phyloP scores from a whole-genome alignment of 2,797 vertebrate genomes.

The Anguilla megastoma region DNA sequence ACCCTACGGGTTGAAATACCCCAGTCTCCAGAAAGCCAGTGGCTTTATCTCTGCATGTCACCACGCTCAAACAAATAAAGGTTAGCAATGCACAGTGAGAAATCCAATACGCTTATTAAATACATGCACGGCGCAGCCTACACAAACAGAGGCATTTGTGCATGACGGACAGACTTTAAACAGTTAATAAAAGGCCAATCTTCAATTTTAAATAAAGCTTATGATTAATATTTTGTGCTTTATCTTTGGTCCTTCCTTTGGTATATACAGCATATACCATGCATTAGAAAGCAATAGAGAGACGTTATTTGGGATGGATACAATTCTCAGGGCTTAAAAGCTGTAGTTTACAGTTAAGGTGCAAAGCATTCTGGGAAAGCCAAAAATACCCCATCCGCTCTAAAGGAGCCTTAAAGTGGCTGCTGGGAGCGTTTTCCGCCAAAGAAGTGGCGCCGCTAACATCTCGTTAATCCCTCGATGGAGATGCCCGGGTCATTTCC shows the following conservation, averaged over 20 bases:
- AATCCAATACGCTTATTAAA: constrained; percentile 13
- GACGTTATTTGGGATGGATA: not conserved
- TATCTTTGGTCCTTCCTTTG: not conserved
- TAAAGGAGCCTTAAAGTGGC: constrained; percentile 7
- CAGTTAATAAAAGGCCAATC: not conserved
- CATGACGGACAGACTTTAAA: not conserved
- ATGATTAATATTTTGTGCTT: not conserved
- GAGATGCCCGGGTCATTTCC: not conserved
- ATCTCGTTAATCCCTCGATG: not conserved
- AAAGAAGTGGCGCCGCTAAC: not conserved
- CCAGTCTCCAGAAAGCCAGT: constrained; percentile 58
- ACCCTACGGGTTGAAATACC: constrained; percentile 48
- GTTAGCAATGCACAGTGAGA: constrained; percentile 55
- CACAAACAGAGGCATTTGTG: not conserved
- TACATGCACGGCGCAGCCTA: not conserved
- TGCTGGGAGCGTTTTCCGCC: not conserved
- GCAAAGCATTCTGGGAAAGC: constrained; percentile 19
- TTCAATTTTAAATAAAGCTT: not conserved
- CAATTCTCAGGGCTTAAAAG: constrained; percentile 6
- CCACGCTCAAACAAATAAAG: constrained; percentile 62
- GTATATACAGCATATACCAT: not conserved
- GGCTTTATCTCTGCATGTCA: constrained; percentile 63
- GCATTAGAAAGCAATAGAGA: not conserved
- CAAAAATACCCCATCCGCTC: not conserved
- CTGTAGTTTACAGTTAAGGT: constrained; percentile 8